Percentiles rank a stretch among this genome's conserved stretches.
phyloP scores from a whole-genome alignment of 2,888 invertebrate species.

The Drosophila sordidapex region DNA sequence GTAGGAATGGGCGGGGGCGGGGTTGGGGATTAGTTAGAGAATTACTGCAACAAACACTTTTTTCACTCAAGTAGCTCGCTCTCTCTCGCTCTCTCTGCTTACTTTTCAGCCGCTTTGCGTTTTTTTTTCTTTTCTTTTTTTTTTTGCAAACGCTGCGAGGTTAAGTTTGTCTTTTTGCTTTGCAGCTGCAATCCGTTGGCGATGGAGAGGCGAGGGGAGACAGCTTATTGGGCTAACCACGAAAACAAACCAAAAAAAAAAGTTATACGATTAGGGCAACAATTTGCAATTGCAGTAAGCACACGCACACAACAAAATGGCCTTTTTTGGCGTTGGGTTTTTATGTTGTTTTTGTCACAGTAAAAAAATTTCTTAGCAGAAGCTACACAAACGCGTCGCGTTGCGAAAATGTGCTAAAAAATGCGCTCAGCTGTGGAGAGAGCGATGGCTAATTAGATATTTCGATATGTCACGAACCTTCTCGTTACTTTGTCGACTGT shows the following conservation, averaged over 20 bases:
- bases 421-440: constrained; percentile 64
- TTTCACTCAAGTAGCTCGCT: constrained; percentile 45
- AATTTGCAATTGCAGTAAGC: constrained; percentile 40
- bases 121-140: constrained; percentile 28
- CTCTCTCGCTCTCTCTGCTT: constrained; percentile 21
- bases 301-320: constrained; percentile 45
- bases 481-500: background rate
- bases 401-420: constrained; percentile 70
- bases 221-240: constrained; percentile 35
- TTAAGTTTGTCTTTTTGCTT: constrained; percentile 69
- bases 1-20: background rate
- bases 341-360: constrained; percentile 68
- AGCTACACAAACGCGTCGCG: constrained; percentile 67
- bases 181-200: constrained; percentile 55
- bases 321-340: constrained; percentile 25
- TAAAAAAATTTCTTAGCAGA: constrained; percentile 71
- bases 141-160: constrained; percentile 69
- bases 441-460: constrained; percentile 18
- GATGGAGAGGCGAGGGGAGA: constrained; percentile 36
- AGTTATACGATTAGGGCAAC: constrained; percentile 47
- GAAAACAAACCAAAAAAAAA: constrained; percentile 57
- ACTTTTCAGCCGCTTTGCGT: constrained; percentile 41
- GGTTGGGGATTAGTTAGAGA: constrained; percentile 1
- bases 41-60: constrained; percentile 55
- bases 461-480: constrained; percentile 28